Conservation (phyloP, 2,888 invertebrate species). For the Lissocephala sabroskyi region DNA sequence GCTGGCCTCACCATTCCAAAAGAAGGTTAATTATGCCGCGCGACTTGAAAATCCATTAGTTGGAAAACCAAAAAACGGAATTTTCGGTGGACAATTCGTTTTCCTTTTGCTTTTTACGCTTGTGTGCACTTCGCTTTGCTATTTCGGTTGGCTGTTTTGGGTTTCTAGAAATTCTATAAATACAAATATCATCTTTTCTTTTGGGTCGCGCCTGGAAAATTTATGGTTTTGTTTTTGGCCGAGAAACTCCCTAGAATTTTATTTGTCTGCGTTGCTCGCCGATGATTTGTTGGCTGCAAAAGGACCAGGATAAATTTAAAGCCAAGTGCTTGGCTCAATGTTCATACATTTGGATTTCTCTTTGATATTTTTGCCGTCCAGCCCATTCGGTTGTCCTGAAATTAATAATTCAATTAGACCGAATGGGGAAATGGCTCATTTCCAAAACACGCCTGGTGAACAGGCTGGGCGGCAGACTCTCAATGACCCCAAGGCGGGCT, state of each 20-base stretch:
- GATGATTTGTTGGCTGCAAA: too few species aligned
- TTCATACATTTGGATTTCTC: conserved; percentile 12
- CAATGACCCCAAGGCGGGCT: conserved; percentile 42
- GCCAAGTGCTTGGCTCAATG: too few species aligned
- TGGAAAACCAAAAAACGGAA: conserved; percentile 11
- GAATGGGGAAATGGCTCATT: conserved; percentile 34
- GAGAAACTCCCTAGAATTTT: too few species aligned
- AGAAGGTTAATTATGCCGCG: conserved; percentile 53
- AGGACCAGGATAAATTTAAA: too few species aligned
- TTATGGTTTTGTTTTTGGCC: conserved; percentile 3
- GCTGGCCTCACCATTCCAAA: neutral
- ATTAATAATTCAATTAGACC: conserved; percentile 56
- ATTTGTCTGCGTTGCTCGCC: too few species aligned
- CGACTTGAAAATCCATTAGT: conserved; percentile 51
- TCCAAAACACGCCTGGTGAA: conserved; percentile 27
- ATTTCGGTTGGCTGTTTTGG: too few species aligned
- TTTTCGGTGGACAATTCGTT: conserved; percentile 7
- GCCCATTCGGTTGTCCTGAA: conserved; percentile 11
- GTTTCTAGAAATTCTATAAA: conserved; percentile 42
- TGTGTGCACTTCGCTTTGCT: conserved; percentile 47
- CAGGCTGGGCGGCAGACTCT: conserved; percentile 17
- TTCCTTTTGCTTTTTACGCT: conserved; percentile 41
- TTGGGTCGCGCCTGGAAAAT: too few species aligned
- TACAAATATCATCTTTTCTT: conserved; percentile 39
- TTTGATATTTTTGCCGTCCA: conserved; percentile 17